These are phyloP conservation scores for Cephus sareptanus DNA, from an alignment of 2,888 invertebrate species.

Conservation along the genomic window DNA sequence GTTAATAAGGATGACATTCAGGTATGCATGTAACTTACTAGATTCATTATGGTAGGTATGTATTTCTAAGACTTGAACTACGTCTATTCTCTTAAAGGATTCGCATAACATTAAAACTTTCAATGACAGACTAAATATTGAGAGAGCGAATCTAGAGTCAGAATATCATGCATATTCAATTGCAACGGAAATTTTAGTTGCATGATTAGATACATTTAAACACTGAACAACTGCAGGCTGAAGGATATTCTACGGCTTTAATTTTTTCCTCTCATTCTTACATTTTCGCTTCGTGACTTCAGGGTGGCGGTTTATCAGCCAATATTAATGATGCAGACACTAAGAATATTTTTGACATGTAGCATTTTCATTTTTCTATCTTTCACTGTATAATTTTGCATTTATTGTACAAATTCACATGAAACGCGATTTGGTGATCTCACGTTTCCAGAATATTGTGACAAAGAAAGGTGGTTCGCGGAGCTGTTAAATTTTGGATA, in stretches of 20 bases:
- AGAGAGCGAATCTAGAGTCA: not conserved
- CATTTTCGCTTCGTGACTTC: not conserved
- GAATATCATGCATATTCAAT: too few species aligned
- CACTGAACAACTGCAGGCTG: not conserved
- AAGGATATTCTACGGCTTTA: not conserved
- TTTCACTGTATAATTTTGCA: not conserved
- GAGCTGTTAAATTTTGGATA: not conserved
- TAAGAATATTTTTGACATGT: not conserved
- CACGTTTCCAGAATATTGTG: not conserved
- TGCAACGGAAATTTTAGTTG: too few species aligned
- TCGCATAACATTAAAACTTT: not conserved
- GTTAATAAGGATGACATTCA: slow-evolving; percentile 89
- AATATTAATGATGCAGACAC: not conserved
- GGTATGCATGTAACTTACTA: slow-evolving; percentile 69
- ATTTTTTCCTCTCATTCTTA: not conserved
- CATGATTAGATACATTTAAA: not conserved
- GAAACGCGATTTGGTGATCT: not conserved
- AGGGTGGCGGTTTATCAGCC: not conserved
- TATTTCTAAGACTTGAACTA: not conserved
- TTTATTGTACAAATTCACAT: not conserved
- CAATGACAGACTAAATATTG: not conserved
- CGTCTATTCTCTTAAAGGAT: not conserved
- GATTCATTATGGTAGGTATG: not conserved
- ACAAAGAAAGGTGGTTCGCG: not conserved
- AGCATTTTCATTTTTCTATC: not conserved